Percentiles rank a stretch among this genome's conserved stretches.
phyloP scores from a whole-genome alignment of 2,113 vertebrate species.

The Podarcis raffonei region DNA sequence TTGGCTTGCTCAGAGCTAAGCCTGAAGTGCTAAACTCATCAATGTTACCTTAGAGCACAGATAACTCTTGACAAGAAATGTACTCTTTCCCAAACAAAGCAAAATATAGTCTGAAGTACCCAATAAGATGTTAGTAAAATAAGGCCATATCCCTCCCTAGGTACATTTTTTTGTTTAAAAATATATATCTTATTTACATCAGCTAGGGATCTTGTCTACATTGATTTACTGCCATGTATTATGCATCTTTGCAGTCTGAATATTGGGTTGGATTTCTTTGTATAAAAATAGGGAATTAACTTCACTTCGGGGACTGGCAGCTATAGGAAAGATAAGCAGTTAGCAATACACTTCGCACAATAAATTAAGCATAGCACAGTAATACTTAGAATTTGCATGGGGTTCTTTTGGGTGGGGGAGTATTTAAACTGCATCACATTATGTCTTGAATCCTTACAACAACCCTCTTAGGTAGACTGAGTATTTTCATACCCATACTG shows the following conservation, averaged over 20 bases:
- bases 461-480: background rate
- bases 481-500: background rate
- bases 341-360: background rate
- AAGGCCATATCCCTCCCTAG: background rate
- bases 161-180: conserved; percentile 4
- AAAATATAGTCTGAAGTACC: background rate
- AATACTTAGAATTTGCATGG: background rate
- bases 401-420: background rate
- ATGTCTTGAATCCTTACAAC: background rate
- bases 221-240: conserved; percentile 7
- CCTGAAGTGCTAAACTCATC: conserved; percentile 37
- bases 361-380: background rate
- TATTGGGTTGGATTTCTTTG: background rate
- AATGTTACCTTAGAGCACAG: conserved; percentile 29
- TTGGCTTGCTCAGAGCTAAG: conserved; percentile 52
- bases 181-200: conserved; percentile 6
- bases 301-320: background rate
- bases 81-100: conserved; percentile 18
- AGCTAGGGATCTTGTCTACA: conserved; percentile 13
- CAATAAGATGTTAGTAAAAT: background rate
- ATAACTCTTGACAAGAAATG: conserved; percentile 26
- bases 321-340: background rate
- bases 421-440: background rate
- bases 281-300: background rate
- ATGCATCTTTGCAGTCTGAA: conserved; percentile 9